Base-by-base conservation (phyloP, 1,140 invertebrate species). In the Doryteuthis pealeii region DNA sequence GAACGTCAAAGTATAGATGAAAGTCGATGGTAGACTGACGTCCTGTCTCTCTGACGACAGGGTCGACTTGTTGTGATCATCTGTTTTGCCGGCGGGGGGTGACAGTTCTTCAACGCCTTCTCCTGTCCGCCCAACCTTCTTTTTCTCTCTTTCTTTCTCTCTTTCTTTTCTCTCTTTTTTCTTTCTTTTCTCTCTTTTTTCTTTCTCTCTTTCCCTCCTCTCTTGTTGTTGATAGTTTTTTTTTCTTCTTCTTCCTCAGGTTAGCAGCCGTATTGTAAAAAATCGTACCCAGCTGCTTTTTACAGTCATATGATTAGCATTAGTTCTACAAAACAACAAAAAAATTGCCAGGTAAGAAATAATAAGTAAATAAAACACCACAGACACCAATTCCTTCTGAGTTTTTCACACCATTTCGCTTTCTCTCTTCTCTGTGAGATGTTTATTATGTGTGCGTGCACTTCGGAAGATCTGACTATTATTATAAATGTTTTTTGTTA, bases 101-200 rank as follows among this genome's bases (percentile, higher is more conserved):
- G 18, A n/a, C 54, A 31, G n/a, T 32, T 26, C 72, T 68, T 32
- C 6, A 58, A 26, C 33, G 58, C 54, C 65, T 69, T 43, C 69
- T 18, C 74, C 71, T 69, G 70, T 69, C 40, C 74, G 45, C 33
- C 62, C 74, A 49, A 67, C 54, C 65, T 69, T 43, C 69, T 18
- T 69, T 72, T 49, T 75, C 54, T 71, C 45, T 71, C 69, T 72
- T 70, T 66, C 45, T 28, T 18, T 71, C 43, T 71, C 68, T 65
- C 69, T 66, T 69, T 6, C 70, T 10, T 58, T 40, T 43, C 31
- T 18, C n/a, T 69, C 31, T 31, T n/a, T n/a, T 58, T 26, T 31
- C 49, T 14, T 4, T 31, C 40, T 66, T 43, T 31, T n/a, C 54
- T 58, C 68, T 32, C 32, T 22, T 40, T 28, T 71, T 33, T 71